Percentiles rank a stretch among this genome's conserved stretches.
Evolutionary conservation across 2,888 invertebrate species (phyloP).

Genomic region (Malacosoma neustria): DNA sequence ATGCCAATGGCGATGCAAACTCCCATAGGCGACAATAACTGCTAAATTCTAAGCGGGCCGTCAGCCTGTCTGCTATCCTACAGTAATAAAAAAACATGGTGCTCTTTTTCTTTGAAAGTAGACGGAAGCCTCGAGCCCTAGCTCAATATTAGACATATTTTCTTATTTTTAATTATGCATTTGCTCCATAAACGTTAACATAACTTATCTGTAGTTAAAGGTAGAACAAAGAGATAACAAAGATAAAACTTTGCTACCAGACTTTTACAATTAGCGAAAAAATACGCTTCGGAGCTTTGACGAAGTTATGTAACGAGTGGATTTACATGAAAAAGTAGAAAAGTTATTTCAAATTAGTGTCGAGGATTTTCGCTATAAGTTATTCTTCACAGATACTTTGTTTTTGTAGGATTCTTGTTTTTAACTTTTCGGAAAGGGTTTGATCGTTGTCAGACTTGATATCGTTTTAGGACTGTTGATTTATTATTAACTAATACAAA

Average conservation of each 20-base stretch:
- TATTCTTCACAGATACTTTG: neutral
- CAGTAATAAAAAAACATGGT: too few species aligned
- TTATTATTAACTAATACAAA: too few species aligned
- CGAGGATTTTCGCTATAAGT: neutral
- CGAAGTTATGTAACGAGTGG: conserved; percentile 4
- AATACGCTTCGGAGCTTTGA: conserved; percentile 3
- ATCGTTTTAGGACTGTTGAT: neutral
- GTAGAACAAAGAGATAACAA: conserved; percentile 5
- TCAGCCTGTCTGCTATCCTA: too few species aligned
- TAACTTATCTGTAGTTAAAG: too few species aligned
- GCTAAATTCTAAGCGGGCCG: too few species aligned
- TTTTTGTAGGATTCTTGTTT: neutral
- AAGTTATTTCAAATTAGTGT: neutral
- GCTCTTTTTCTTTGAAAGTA: too few species aligned
- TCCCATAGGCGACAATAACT: too few species aligned
- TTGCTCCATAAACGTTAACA: too few species aligned
- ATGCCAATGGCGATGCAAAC: too few species aligned
- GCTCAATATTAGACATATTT: too few species aligned
- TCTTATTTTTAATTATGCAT: too few species aligned
- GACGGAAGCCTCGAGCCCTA: too few species aligned
- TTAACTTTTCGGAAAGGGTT: neutral
- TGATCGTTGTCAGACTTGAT: neutral
- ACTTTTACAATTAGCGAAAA: conserved; percentile 7
- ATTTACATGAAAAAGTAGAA: conserved; percentile 1
- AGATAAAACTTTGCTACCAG: conserved; percentile 6